Base-by-base conservation (phyloP, 2,797 vertebrate species). In the Artibeus jamaicensis region DNA sequence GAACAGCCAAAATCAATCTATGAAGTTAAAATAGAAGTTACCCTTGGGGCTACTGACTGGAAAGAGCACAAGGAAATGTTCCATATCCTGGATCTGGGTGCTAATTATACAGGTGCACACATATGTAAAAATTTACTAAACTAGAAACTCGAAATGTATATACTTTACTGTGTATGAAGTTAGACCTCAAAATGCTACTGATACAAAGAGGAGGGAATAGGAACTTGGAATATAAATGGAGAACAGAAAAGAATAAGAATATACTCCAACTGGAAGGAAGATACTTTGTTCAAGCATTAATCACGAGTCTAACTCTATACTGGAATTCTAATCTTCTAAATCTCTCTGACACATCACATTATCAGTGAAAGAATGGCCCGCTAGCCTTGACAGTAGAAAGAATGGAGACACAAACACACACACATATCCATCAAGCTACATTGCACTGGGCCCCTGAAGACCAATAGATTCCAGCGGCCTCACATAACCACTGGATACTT, bases 261-360 rank as follows among this genome's bases (percentile, higher is more conserved):
- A 22, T 24, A 70, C 9, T 55, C 93, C 62, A 97, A 2, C 3
- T 9, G 39, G 46, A 94, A 93, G 57, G 34, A 70, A 95, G 59
- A 34, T 44, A 34, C 7, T 93, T 62, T 74, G 65, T 93, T 77
- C 21, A 68, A 94, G 77, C 46, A 74, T 32, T 74, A 89, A 87
- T 42, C 79, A 65, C 5, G 6, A 94, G n/a, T 71, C 68, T 76
- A 50, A 86, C 34, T 89, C 67, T 70, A 57, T 78, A 55, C 12
- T 78, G 53, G 53, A 92, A 93, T 62, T 26, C 24, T 86, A 26
- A 79, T 19, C 83, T 81, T 89, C 62, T 90, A 93, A 71, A 90
- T 74, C 83, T 82, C 79, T 78, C 37, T 32, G 62, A 86, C n/a
- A 79, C 8, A n/a, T 6, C 6, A 50, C 8, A 46, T 4, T 11